Evolutionary conservation across 1,140 invertebrate genomes (phyloP).

Genomic region (Zaprionus lachaisei): DNA sequence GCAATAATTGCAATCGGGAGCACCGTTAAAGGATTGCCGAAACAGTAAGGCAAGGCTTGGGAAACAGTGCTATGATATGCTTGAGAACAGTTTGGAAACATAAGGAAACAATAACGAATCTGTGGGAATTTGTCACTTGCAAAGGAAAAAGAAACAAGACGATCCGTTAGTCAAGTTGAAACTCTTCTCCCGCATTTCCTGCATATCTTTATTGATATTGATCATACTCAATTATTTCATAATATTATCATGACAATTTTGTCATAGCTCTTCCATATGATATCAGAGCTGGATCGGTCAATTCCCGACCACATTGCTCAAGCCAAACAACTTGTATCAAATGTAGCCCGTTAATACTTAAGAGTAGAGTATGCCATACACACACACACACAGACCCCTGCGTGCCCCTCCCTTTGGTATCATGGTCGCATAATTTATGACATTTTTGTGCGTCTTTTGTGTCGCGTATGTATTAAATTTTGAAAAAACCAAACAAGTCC

Average conservation of each 20-base stretch:
- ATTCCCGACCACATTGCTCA: not conserved
- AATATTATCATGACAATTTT: conserved; percentile 5
- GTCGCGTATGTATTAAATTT: conserved; percentile 81
- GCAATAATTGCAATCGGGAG: conserved; percentile 60
- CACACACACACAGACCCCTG: conserved; percentile 25
- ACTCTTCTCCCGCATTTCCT: not conserved
- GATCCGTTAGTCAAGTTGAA: not conserved
- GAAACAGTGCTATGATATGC: conserved; percentile 50
- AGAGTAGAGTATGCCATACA: conserved; percentile 14
- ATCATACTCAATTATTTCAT: not conserved
- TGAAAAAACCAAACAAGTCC: conserved; percentile 56
- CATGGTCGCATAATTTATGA: conserved; percentile 83
- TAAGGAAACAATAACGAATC: conserved; percentile 19
- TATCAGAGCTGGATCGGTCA: conserved; percentile 13
- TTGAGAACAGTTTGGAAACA: conserved; percentile 41
- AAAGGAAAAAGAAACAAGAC: conserved; percentile 18
- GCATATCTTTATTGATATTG: not conserved
- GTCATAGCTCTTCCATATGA: conserved; percentile 28
- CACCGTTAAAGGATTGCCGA: conserved; percentile 69
- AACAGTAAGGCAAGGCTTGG: conserved; percentile 53
- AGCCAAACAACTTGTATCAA: conserved; percentile 55
- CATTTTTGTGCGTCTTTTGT: conserved; percentile 83
- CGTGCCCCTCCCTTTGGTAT: conserved; percentile 65
- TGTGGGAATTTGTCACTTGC: too few relatives aligned
- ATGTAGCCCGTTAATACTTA: conserved; percentile 48